Percentiles rank a stretch among this genome's conserved stretches.
These are phyloP conservation scores for Mohoua ochrocephala DNA, from an alignment of 2,113 vertebrate species.

Conservation along the genomic window DNA sequence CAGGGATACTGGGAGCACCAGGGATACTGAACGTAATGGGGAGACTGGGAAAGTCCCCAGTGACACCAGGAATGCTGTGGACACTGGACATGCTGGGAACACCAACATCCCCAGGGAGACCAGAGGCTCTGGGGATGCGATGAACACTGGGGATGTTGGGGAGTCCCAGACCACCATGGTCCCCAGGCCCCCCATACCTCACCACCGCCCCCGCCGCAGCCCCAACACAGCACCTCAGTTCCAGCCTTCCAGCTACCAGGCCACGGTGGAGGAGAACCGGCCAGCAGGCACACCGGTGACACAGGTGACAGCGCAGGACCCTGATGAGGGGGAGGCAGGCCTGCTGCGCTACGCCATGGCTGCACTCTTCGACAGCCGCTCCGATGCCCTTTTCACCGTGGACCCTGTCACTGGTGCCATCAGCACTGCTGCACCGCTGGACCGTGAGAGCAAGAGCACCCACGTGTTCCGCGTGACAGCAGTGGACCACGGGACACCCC, in stretches of 20 bases:
- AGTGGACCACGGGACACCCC: slow-evolving; percentile 79
- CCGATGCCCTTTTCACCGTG: slow-evolving; percentile 82
- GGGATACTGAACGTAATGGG: background rate
- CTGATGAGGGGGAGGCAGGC: slow-evolving; percentile 86
- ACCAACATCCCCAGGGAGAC: background rate
- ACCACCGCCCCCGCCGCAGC: slow-evolving; percentile 74
- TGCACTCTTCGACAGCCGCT: slow-evolving; percentile 93
- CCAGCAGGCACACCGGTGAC: slow-evolving; percentile 82
- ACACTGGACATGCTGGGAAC: background rate
- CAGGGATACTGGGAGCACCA: background rate
- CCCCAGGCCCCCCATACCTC: background rate
- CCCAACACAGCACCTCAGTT: slow-evolving; percentile 88
- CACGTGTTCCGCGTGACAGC: slow-evolving; percentile 90
- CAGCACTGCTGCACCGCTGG: slow-evolving; percentile 79
- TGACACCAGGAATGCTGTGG: background rate
- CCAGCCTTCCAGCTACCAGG: slow-evolving; percentile 92
- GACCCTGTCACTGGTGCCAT: slow-evolving; percentile 80
- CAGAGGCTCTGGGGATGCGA: background rate
- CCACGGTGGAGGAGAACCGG: slow-evolving; percentile 85
- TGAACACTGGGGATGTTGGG: fast-evolving
- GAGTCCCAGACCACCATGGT: background rate
- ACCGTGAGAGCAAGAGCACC: slow-evolving; percentile 91
- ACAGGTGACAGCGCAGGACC: slow-evolving; percentile 80
- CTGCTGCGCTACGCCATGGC: slow-evolving; percentile 85
- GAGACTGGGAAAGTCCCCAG: background rate